Percentiles rank a stretch among this genome's conserved stretches.
Evolutionary conservation across 2,888 invertebrate species (phyloP).

Genomic region (Catocala sponsa): DNA sequence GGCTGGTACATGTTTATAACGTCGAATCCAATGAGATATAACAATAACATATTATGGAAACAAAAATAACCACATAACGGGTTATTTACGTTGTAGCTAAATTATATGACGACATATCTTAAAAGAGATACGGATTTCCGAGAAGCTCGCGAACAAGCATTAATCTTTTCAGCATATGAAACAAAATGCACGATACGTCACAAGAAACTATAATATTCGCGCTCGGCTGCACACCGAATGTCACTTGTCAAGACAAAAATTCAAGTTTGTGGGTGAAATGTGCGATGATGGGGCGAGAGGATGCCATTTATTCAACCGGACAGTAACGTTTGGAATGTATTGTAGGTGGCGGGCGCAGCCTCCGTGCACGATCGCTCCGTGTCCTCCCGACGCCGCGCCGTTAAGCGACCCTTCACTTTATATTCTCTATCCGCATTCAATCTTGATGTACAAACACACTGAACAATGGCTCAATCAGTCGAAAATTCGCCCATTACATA

Average conservation of each 20-base stretch:
- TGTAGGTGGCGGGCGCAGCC: background rate
- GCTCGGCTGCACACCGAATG: background rate
- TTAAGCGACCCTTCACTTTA: conserved; percentile 13
- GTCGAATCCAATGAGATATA: background rate
- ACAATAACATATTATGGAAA: no score
- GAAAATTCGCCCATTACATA: conserved; percentile 30
- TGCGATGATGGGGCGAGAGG: conserved; percentile 32
- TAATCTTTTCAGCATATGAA: background rate
- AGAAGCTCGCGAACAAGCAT: background rate
- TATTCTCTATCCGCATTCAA: conserved; percentile 32
- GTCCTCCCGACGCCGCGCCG: conserved; percentile 8
- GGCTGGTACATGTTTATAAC: background rate
- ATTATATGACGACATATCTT: background rate
- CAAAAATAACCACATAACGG: no score
- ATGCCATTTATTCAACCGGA: conserved; percentile 54
- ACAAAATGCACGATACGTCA: conserved; percentile 2
- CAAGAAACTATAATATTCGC: conserved; percentile 10
- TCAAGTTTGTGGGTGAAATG: conserved; percentile 39
- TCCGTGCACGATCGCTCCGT: background rate
- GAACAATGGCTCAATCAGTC: conserved; percentile 48
- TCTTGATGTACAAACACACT: conserved; percentile 38
- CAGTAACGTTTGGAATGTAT: conserved; percentile 41
- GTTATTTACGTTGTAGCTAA: no score
- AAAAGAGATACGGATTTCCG: background rate
- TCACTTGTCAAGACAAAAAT: conserved; percentile 36